These are phyloP conservation scores for Bicyclus anynana DNA, from an alignment of 1,140 invertebrate species.

Conservation along the genomic window DNA sequence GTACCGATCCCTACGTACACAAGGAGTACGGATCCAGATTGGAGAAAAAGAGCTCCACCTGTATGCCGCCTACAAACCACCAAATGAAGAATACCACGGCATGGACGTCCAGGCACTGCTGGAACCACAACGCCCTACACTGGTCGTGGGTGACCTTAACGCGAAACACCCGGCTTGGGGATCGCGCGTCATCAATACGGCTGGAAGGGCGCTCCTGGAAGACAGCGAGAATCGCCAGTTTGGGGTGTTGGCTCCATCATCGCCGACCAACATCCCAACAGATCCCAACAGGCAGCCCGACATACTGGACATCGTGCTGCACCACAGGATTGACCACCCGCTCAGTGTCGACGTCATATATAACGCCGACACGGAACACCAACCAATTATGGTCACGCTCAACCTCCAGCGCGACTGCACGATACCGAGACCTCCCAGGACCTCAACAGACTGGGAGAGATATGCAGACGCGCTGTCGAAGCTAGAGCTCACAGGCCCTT, in stretches of 20 bases:
- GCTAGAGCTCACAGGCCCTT: neutral
- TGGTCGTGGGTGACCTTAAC: conserved; percentile 12
- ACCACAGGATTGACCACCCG: neutral
- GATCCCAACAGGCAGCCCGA: neutral
- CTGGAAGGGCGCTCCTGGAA: neutral
- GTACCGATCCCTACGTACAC: neutral
- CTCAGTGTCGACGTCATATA: conserved; percentile 7
- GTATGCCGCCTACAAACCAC: conserved; percentile 17
- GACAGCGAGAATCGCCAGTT: conserved; percentile 7
- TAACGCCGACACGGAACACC: conserved; percentile 5
- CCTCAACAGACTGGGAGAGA: neutral
- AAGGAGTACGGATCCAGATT: neutral
- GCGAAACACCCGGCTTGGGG: conserved; percentile 18
- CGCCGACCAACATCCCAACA: conserved; percentile 14
- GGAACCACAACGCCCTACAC: neutral
- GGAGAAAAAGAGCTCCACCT: neutral
- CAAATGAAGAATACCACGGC: neutral
- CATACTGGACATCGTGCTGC: conserved; percentile 18
- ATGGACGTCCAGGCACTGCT: conserved; percentile 7
- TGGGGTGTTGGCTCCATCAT: conserved; percentile 7
- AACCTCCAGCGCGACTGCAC: neutral
- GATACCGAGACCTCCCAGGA: neutral
- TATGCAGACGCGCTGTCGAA: neutral
- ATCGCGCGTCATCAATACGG: conserved; percentile 7
- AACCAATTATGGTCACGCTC: conserved; percentile 33